Base-by-base conservation (phyloP, 2,888 invertebrate species). In the Fragum whitleyi region DNA sequence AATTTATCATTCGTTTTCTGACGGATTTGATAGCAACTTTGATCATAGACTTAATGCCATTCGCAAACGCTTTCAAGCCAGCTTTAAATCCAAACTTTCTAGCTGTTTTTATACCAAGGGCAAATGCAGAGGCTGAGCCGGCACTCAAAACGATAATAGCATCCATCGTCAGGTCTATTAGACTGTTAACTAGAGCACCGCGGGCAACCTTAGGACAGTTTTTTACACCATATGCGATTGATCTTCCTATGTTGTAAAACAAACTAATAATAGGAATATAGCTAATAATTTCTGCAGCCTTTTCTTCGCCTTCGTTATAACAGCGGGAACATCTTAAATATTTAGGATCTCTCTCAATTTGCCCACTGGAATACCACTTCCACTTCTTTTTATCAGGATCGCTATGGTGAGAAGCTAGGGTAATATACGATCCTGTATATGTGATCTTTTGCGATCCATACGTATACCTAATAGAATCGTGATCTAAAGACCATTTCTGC, bases 241-340 rank as follows among this genome's bases (percentile, higher is more conserved):
- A 32, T 55, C 77, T 26, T 29, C 36, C 55, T 19, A 71, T 19
- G n/a, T 71, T 71, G 65, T 77, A 77, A n/a, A 77, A 53, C 61
- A 21, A 70, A 62, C 76, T 47, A 32, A 77, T 21, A 16, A 77
- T 19, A 1, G 77, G 77, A 23, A 77, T 67, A 16, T 61, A 77
- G 16, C 57, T 55, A 9, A 77, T 77, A 39, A 77, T 42, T 19
- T 77, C 68, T 19, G 67, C 59, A 29, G 77, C 77, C 28, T n/a
- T 77, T 77, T 77, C 77, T 59, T 77, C 77, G 19, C 19, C 28
- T 47, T 61, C 59, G 65, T 77, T 51, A 55, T 77, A 77, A 68
- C 77, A 77, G 5, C 59, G 55, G 0, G 68, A 68, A 59, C 77
- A 77, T 3, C 77, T 55, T 11, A 77, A 67, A 26, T 73, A 28